phyloP scores from a whole-genome alignment of 2,113 vertebrate genomes.

The Cryptotis parvus region DNA sequence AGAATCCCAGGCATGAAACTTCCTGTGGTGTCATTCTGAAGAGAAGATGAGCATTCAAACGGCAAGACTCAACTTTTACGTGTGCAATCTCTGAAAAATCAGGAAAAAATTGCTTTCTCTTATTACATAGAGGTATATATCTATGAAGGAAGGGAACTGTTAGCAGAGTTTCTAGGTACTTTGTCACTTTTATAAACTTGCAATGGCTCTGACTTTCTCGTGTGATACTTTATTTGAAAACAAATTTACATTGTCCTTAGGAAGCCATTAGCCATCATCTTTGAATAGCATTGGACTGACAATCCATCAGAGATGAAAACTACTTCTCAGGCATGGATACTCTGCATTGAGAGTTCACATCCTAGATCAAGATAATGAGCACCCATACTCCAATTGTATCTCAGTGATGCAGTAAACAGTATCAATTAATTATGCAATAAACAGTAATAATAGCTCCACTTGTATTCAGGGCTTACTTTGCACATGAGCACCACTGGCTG shows the following conservation, averaged over 20 bases:
- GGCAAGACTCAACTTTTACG: background rate
- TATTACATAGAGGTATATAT: rapidly evolving
- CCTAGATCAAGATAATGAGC: background rate
- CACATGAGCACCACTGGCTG: too few species aligned
- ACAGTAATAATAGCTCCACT: background rate
- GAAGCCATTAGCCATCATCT: background rate
- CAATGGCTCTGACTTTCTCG: background rate
- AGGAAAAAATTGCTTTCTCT: background rate
- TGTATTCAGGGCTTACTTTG: background rate
- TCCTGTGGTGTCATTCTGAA: background rate
- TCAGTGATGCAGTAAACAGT: background rate
- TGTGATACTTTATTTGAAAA: slow-evolving; percentile 28
- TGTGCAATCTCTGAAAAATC: background rate
- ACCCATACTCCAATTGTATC: background rate
- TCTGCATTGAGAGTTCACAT: background rate
- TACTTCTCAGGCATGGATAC: background rate
- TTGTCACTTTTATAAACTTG: background rate
- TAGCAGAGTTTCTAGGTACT: background rate
- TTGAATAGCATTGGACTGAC: slow-evolving; percentile 37
- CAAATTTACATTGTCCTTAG: slow-evolving; percentile 41
- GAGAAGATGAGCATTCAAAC: background rate
- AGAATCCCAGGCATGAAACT: background rate
- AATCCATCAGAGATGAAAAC: background rate
- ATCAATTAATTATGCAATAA: background rate
- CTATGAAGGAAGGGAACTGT: background rate